These are phyloP conservation scores for Autographa pulchrina DNA, from an alignment of 2,888 invertebrate genomes.

Conservation along the genomic window DNA sequence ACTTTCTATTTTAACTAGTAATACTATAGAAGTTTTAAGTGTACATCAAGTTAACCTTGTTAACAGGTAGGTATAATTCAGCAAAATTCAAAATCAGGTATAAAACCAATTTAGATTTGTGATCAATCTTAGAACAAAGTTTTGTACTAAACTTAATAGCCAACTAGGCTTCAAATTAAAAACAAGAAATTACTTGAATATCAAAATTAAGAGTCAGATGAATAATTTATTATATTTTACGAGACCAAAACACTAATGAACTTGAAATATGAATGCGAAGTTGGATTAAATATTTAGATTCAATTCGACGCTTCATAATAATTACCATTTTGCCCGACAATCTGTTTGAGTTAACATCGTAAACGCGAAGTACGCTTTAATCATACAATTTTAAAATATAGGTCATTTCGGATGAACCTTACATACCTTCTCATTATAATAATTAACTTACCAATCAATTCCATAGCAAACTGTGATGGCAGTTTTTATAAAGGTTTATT, in stretches of 20 bases:
- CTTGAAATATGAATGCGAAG: constrained; percentile 48
- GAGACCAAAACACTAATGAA: constrained; percentile 44
- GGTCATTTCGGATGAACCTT: background rate
- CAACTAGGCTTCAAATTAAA: constrained; percentile 12
- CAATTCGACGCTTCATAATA: constrained; percentile 38
- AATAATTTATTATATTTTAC: constrained; percentile 38
- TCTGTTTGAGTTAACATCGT: constrained; percentile 34
- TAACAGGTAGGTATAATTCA: background rate
- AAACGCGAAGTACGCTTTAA: background rate
- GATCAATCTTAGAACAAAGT: constrained; percentile 22
- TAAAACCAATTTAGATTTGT: constrained; percentile 31
- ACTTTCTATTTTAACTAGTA: background rate
- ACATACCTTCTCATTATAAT: background rate
- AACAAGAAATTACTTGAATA: constrained; percentile 23
- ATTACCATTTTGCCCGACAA: constrained; percentile 48
- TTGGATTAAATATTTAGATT: constrained; percentile 47
- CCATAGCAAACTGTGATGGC: no score
- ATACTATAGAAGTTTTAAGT: constrained; percentile 36
- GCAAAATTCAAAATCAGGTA: constrained; percentile 17
- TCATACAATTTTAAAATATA: background rate
- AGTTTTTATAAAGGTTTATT: no score
- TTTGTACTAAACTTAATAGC: background rate
- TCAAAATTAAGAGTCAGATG: constrained; percentile 33
- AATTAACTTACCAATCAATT: no score
- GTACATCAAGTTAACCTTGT: constrained; percentile 30